Conservation (phyloP, 2,888 invertebrate species). For the Pardosa pseudoannulata region DNA sequence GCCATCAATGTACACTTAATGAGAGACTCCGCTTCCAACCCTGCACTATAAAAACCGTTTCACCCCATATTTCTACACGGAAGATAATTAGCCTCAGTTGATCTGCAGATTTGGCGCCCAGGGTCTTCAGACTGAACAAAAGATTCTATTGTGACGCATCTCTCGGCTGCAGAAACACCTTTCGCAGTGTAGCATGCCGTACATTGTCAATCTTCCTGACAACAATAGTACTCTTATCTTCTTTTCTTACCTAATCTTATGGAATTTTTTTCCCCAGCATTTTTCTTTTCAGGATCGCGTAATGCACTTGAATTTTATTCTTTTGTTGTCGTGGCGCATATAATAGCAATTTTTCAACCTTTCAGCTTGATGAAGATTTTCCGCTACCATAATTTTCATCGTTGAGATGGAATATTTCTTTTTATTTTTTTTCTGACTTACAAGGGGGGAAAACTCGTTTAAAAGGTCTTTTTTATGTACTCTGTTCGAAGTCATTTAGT, state of each 20-base stretch:
- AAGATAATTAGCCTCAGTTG: conserved; percentile 7
- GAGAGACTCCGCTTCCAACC: not conserved
- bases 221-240: conserved; percentile 34
- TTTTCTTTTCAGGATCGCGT: conserved; percentile 8
- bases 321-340: conserved; percentile 16
- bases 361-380: conserved; percentile 30
- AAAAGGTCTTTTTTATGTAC: too few species aligned
- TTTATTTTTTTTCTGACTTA: not conserved
- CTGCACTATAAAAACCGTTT: conserved; percentile 3
- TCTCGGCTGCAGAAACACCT: not conserved
- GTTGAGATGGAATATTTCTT: not conserved
- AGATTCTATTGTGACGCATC: not conserved
- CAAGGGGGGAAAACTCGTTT: not conserved
- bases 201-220: conserved; percentile 38
- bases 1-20: not conserved
- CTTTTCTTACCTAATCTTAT: conserved; percentile 33
- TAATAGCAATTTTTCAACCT: conserved; percentile 30
- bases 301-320: conserved; percentile 31
- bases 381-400: conserved; percentile 28
- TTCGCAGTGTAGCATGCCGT: not conserved
- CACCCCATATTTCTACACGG: conserved; percentile 5
- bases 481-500: too few species aligned
- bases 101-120: conserved; percentile 3
- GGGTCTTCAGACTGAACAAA: conserved; percentile 5
- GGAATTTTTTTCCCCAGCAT: conserved; percentile 13